phyloP scores from a whole-genome alignment of 1,140 invertebrate genomes.

The Sycobia sp. region DNA sequence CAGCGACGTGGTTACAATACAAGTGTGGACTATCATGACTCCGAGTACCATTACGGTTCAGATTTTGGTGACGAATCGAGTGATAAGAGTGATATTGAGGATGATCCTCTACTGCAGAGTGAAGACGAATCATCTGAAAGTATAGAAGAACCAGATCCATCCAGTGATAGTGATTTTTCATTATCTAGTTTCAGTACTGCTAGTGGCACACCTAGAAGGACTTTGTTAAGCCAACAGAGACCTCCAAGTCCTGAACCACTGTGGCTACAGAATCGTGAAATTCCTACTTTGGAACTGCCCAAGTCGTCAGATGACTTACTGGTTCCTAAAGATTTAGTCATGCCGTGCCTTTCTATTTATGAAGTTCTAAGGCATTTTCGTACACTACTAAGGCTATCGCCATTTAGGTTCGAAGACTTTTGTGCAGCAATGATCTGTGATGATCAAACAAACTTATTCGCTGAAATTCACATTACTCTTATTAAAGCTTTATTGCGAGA shows the following conservation, averaged over 20 bases:
- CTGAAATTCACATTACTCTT: slow-evolving; percentile 91
- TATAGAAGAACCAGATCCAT: slow-evolving; percentile 68
- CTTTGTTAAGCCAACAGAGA: slow-evolving; percentile 59
- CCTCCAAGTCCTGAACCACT: slow-evolving; percentile 85
- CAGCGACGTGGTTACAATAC: slow-evolving; percentile 75
- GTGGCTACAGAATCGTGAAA: slow-evolving; percentile 81
- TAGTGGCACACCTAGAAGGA: slow-evolving; percentile 68
- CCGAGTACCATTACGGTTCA: slow-evolving; percentile 88
- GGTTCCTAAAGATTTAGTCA: slow-evolving; percentile 76
- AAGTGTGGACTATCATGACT: slow-evolving; percentile 77
- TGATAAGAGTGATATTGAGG: slow-evolving; percentile 77
- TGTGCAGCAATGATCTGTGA: slow-evolving; percentile 89
- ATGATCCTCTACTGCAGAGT: slow-evolving; percentile 69
- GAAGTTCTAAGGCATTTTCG: slow-evolving; percentile 93
- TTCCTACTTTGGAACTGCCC: slow-evolving; percentile 80
- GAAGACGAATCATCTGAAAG: slow-evolving; percentile 71
- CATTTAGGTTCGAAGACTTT: slow-evolving; percentile 95
- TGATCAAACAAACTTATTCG: slow-evolving; percentile 87
- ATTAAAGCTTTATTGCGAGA: slow-evolving; percentile 90
- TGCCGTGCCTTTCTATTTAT: slow-evolving; percentile 85
- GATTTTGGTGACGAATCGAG: slow-evolving; percentile 86
- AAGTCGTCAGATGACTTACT: slow-evolving; percentile 89
- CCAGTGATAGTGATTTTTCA: slow-evolving; percentile 84
- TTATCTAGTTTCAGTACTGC: slow-evolving; percentile 77
- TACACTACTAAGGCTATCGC: slow-evolving; percentile 86